phyloP scores from a whole-genome alignment of 2,113 vertebrate species.

The Triplophysa tibetana region DNA sequence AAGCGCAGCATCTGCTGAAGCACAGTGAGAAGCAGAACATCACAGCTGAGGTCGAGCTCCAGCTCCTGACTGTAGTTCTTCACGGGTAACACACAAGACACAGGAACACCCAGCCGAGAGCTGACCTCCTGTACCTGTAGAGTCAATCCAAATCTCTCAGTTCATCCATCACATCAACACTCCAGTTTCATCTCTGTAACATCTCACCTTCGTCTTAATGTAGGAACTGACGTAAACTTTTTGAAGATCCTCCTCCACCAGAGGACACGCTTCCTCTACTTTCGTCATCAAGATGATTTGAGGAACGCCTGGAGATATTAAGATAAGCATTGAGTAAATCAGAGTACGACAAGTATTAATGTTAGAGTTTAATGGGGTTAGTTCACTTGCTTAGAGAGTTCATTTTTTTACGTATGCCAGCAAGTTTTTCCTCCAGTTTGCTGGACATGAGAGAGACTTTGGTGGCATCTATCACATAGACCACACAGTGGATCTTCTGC shows the following conservation, averaged over 20 bases:
- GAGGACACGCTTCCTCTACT: slow-evolving; percentile 67
- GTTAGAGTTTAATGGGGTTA: background rate
- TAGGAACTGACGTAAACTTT: slow-evolving; percentile 61
- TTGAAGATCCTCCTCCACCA: slow-evolving; percentile 55
- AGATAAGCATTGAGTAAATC: background rate
- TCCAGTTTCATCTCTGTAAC: background rate
- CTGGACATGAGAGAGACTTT: slow-evolving; percentile 63
- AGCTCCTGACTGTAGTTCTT: slow-evolving; percentile 70
- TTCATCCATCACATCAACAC: background rate
- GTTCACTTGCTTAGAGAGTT: slow-evolving; percentile 56
- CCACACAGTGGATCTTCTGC: slow-evolving; percentile 63
- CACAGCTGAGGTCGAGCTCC: slow-evolving; percentile 59
- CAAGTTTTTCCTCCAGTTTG: slow-evolving; percentile 69
- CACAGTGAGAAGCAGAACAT: slow-evolving; percentile 65
- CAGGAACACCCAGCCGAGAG: slow-evolving; percentile 61
- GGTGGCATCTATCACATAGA: slow-evolving; percentile 62
- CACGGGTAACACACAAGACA: slow-evolving; percentile 64
- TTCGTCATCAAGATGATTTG: slow-evolving; percentile 70
- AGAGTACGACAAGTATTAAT: too few species aligned
- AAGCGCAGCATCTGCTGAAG: slow-evolving; percentile 64
- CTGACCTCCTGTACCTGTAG: slow-evolving; percentile 64
- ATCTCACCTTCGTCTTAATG: slow-evolving; percentile 61
- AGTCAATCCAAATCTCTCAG: background rate
- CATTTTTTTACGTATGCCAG: slow-evolving; percentile 64
- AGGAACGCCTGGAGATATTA: slow-evolving; percentile 58